phyloP scores from a whole-genome alignment of 35 echinoderm and acorn worm genomes.

The Ptychodera flava region DNA sequence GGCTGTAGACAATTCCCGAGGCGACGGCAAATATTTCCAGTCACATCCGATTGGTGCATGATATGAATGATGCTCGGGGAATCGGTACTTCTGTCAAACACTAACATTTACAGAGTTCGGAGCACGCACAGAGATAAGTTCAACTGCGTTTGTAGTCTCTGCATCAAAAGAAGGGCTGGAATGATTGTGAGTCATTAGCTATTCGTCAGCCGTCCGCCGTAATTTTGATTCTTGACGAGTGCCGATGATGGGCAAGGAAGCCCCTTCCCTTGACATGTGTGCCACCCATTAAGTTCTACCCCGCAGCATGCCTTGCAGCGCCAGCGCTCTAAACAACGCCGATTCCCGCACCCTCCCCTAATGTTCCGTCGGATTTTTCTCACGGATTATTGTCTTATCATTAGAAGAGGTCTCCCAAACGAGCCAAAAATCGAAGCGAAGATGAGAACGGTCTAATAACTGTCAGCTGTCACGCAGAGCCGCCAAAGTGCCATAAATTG shows the following conservation, averaged over 20 bases:
- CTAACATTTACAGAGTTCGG: no score
- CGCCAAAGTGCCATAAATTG: no score
- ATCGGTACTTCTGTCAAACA: no score
- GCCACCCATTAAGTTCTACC: not conserved
- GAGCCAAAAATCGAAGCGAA: not conserved
- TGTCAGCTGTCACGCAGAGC: not conserved
- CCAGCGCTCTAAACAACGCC: not conserved
- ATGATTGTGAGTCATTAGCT: not conserved
- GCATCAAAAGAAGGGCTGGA: no score
- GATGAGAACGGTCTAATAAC: not conserved
- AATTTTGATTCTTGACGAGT: not conserved
- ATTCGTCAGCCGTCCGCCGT: not conserved
- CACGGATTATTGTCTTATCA: constrained; percentile 1
- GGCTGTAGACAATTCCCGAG: no score
- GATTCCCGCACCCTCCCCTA: not conserved
- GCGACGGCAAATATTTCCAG: no score
- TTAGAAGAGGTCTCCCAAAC: not conserved
- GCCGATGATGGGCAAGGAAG: not conserved
- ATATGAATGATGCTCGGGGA: no score
- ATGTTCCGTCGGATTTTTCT: not conserved
- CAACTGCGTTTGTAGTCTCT: no score
- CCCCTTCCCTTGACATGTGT: not conserved
- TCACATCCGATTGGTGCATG: no score
- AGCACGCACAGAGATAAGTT: no score
- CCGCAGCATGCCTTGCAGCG: not conserved